Evolutionary conservation across 23 tunicate species (phyloP), one percentile per base, ranked within the genome.

Genomic region (Phallusia fumigata): DNA sequence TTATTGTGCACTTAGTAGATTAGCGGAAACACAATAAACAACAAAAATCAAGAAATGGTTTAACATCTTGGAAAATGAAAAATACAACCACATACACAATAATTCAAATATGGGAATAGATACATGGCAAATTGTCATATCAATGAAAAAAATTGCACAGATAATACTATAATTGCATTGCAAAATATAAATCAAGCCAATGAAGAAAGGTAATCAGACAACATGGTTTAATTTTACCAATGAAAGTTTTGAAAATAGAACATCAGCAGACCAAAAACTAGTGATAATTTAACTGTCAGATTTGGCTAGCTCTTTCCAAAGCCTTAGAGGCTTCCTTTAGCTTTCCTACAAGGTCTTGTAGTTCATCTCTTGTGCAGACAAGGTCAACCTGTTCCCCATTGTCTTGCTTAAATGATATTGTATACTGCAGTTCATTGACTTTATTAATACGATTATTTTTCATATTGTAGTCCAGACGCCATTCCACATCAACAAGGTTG

Each of bases 291-390:
- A 6, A 6, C 11, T 1, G 26, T 69, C 52, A 86, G 11, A 86
- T 52, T 83, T 93, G 93, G 31, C 81, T 88, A 19, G 93, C 98
- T 78, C 93, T 77, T 58, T 93, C 98, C 40, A 93, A 76, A 0
- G 90, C 90, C 78, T 93, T 93, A 3, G 77, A 82, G 2, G 98
- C 98, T 85, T 93, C 98, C 75, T 93, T 93, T 73, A 93, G 76
- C 79, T 88, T 93, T 36, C 87, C 90, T 13, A 90, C 85, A 30
- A 93, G 82, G 69, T 93, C 90, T 74, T 93, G 98, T 26, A 93
- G 78, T 53, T 93, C 95, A 65, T 93, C 98, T 72, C 83, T 89
- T 0, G 90, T 75, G 81, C 98, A 93, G 31, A 83, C 73, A 73
- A 93, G 85, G 12, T 93, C 86, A 3, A 85, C 44, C 34, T 78